Evolutionary conservation across 2,797 vertebrate species (phyloP), one percentile per base, ranked within the genome.

Genomic region (Hypotaenidia okinawae): DNA sequence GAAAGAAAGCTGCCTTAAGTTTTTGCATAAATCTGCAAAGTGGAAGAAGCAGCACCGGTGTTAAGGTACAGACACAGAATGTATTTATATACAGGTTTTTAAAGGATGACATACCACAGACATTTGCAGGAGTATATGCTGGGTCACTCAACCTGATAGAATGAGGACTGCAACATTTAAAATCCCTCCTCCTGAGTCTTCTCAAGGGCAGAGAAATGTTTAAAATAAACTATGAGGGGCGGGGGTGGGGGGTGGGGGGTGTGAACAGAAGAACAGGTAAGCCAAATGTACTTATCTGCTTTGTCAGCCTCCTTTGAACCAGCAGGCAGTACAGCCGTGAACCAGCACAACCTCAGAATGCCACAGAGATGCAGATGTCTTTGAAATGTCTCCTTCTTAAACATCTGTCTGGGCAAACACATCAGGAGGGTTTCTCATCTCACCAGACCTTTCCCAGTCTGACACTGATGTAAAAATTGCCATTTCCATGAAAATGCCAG

Each of bases 401-500:
- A 93, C 83, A 81, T 64, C 90, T 95, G 66, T 80, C 88, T 93
- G 23, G 21, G 73, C 61, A 88, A 89, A 69, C 5, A 4, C 75
- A 80, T 68, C 89, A 89, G 82, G 41, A 81, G 84, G n/a, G 23
- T 57, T 85, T 94, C 74, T 77, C 45, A 4, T 95, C 93, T 54
- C 92, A 88, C 73, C 90, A 78, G 81, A 49, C 55, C 16, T 21
- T 51, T 21, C 55, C 72, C 80, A 87, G 66, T 83, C 85, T 95
- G 93, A 96, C 85, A 81, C 43, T 83, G 87, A 96, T 88, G 51
- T 84, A 91, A 89, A 94, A 91, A 63, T 43, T 93, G 79, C 79
- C 82, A 96, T 94, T 97, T 97, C 93, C 51, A 66, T 37, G 70
- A 95, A 97, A 97, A 97, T 94, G 39, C 54, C 92, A 94, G 54